Evolutionary conservation across 2,888 invertebrate species (phyloP), one percentile per base, ranked within the genome.

Genomic region (Lepidocyrtoides sp.): DNA sequence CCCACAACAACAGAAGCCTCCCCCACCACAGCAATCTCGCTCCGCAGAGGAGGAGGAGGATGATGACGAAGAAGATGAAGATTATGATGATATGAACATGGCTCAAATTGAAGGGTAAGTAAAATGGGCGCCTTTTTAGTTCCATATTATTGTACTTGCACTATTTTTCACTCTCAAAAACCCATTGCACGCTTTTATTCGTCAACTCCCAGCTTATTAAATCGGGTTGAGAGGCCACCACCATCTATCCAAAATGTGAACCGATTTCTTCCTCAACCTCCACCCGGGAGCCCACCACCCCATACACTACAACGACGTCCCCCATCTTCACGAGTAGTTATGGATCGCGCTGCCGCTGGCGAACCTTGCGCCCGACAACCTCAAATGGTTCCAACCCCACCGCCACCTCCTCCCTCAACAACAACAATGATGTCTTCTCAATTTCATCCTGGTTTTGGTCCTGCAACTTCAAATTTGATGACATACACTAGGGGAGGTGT

Each of bases 31-130:
- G n/a, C 66, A 88, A 20, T 44, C 72, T 0, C 29, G 69, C n/a
- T 69, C 89, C 2, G 69, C 10, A 17, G 86, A 91, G 7, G 91
- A 91, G 8, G 91, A 91, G 8, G 91, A 87, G 1, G 91, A 87
- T 17, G 91, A 87, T 17, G 88, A 87, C 8, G 85, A 86, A 2
- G 91, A 91, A 17, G 91, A 91, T 17, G 91, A 91, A n/a, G 88
- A 88, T 8, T 89, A 89, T 17, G 89, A 89, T 44, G 89, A 89
- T 7, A 17, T 88, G 36, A 91, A 91, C 17, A 81, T 88, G 75
- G 88, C 87, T 7, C 91, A 82, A 69, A 88, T 91, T 54, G 91
- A 91, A 88, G 91, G 91, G 91, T n/a, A n/a, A n/a, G n/a, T n/a
- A n/a, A n/a, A n/a, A n/a, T n/a, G n/a, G n/a, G n/a, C n/a, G n/a